phyloP scores from a whole-genome alignment of 2,113 vertebrate species.

The Anser brachyrhynchus region DNA sequence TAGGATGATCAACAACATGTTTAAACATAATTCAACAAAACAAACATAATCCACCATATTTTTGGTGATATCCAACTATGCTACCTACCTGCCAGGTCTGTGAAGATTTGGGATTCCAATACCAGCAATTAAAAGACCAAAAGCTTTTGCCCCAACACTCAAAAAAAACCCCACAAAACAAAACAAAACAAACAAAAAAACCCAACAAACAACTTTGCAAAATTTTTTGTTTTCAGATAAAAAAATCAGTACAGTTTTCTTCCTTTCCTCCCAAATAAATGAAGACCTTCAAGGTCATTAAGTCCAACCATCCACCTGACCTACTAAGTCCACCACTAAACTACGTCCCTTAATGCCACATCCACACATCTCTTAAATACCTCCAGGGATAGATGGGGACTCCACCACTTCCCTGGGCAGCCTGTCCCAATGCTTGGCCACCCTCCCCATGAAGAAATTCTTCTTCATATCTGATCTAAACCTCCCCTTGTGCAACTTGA shows the following conservation, averaged over 20 bases:
- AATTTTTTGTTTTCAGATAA: neutral
- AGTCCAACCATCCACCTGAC: neutral
- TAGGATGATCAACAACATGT: neutral
- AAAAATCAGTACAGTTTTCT: neutral
- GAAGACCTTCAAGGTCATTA: too few species aligned
- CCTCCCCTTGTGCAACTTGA: neutral
- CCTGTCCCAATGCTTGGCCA: too few species aligned
- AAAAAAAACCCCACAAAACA: neutral
- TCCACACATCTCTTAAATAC: too few species aligned
- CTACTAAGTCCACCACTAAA: neutral
- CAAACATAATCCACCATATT: neutral
- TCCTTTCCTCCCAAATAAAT: neutral
- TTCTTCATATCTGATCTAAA: too few species aligned
- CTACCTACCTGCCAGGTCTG: neutral
- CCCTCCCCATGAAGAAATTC: too few species aligned
- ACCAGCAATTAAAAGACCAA: neutral
- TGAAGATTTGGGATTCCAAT: neutral
- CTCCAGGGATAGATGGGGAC: too few species aligned
- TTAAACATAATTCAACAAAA: neutral
- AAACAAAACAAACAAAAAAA: neutral
- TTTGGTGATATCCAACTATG: neutral
- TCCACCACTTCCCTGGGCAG: too few species aligned
- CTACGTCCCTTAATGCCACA: too few species aligned
- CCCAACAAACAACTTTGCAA: neutral
- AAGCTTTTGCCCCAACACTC: neutral